Conservation (phyloP, 2,113 vertebrate species). For the Phylloscopus trochilus region DNA sequence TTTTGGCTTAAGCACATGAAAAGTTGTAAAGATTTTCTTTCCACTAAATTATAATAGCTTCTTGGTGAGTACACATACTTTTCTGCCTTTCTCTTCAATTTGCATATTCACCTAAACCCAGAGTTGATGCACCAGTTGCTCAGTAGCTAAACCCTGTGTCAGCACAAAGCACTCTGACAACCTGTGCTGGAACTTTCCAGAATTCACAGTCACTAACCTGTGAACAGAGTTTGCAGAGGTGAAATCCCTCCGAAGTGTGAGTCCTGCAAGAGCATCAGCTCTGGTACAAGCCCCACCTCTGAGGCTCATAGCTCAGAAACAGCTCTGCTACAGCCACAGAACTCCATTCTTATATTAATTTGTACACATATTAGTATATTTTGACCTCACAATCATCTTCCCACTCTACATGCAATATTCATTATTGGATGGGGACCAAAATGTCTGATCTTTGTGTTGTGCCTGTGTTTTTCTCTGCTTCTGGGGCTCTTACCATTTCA, state of each 20-base stretch:
- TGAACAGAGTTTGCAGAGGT: not conserved
- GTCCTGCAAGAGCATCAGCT: not conserved
- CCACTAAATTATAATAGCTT: not conserved
- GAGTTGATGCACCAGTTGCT: not conserved
- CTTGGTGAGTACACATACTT: not conserved
- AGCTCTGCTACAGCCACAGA: not conserved
- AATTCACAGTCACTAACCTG: not conserved
- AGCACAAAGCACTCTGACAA: not conserved
- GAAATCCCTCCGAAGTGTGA: not conserved
- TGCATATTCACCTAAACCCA: not conserved
- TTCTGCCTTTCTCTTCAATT: not conserved
- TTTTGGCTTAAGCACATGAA: not conserved
- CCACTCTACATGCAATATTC: not conserved
- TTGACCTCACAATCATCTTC: not conserved
- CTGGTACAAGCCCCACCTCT: rapidly evolving
- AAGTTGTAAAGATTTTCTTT: not conserved
- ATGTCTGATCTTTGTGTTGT: not conserved
- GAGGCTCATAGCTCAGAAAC: rapidly evolving
- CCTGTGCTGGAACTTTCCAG: not conserved
- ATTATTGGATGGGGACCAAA: not conserved
- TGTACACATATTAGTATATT: not conserved
- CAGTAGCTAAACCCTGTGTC: not conserved
- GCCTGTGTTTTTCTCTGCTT: rapidly evolving
- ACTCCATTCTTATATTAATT: not conserved
- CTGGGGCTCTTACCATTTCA: not conserved